Evolutionary conservation across 2,888 invertebrate genomes (phyloP).

Genomic region (Catonia carolina): DNA sequence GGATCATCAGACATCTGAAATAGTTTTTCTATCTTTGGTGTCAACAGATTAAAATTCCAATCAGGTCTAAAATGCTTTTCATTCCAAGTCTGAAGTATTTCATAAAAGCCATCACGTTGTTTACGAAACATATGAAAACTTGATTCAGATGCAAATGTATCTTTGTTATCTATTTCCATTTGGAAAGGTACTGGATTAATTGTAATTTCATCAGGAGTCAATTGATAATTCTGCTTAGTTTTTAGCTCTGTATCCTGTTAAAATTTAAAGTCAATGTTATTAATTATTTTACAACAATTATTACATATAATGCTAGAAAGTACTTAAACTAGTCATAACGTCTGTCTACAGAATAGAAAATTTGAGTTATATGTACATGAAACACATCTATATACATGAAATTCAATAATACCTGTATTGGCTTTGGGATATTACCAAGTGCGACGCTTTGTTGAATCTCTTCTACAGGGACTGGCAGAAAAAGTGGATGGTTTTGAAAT

Average conservation of each 20-base stretch:
- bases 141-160: conserved; percentile 23
- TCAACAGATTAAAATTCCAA: not conserved
- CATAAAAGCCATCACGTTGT: conserved; percentile 28
- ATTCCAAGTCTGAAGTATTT: conserved; percentile 26
- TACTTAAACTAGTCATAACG: too few species aligned
- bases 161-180: conserved; percentile 22
- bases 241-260: not conserved
- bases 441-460: too few species aligned
- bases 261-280: too few species aligned
- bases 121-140: conserved; percentile 26
- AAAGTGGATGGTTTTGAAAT: not conserved
- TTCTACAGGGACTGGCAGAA: not conserved
- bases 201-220: not conserved
- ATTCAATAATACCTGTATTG: too few species aligned
- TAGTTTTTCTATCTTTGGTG: not conserved
- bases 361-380: too few species aligned
- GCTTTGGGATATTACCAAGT: not conserved
- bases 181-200: conserved; percentile 27
- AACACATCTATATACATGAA: too few species aligned
- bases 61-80: not conserved
- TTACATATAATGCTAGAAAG: too few species aligned
- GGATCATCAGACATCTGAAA: conserved; percentile 19
- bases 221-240: not conserved
- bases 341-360: too few species aligned
- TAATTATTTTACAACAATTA: too few species aligned